phyloP scores from a whole-genome alignment of 2,888 invertebrate species.

The Pardosa pseudoannulata region DNA sequence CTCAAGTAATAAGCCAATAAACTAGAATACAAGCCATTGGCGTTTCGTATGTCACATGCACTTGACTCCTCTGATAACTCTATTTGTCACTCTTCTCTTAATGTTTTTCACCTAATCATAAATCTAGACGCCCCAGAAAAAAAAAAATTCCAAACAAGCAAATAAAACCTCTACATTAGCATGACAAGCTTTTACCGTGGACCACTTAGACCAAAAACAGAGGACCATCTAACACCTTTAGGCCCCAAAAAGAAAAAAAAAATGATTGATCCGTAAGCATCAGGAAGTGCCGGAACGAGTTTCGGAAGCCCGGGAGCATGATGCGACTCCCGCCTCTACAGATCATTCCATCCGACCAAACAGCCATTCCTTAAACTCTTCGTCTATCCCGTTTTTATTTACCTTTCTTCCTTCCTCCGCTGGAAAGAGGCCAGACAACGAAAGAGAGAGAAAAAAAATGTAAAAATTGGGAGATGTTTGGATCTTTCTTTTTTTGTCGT shows the following conservation, averaged over 20 bases:
- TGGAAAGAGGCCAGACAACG: conserved; percentile 47
- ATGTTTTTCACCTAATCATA: not conserved
- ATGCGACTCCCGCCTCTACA: conserved; percentile 48
- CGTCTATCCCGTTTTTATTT: conserved; percentile 26
- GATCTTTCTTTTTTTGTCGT: conserved; percentile 40
- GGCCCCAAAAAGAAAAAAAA: conserved; percentile 15
- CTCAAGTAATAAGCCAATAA: no score
- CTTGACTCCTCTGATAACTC: not conserved
- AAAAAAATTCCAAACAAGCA: not conserved
- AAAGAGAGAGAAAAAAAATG: conserved; percentile 12
- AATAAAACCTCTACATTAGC: not conserved
- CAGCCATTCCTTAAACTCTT: conserved; percentile 48
- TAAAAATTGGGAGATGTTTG: conserved; percentile 13
- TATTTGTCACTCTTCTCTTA: not conserved
- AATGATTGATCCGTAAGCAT: conserved; percentile 60
- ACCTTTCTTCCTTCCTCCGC: conserved; percentile 16
- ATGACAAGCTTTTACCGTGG: conserved; percentile 14
- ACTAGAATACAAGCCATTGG: not conserved
- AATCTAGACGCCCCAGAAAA: no score
- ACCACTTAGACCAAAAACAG: conserved; percentile 28
- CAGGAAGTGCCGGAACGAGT: conserved; percentile 62
- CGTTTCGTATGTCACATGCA: not conserved
- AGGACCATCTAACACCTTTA: conserved; percentile 20
- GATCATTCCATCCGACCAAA: conserved; percentile 36
- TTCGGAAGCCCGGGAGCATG: conserved; percentile 60